Evolutionary conservation across 1,140 invertebrate genomes (phyloP), one percentile per base, ranked within the genome.

Genomic region (Adoxophyes honmai): DNA sequence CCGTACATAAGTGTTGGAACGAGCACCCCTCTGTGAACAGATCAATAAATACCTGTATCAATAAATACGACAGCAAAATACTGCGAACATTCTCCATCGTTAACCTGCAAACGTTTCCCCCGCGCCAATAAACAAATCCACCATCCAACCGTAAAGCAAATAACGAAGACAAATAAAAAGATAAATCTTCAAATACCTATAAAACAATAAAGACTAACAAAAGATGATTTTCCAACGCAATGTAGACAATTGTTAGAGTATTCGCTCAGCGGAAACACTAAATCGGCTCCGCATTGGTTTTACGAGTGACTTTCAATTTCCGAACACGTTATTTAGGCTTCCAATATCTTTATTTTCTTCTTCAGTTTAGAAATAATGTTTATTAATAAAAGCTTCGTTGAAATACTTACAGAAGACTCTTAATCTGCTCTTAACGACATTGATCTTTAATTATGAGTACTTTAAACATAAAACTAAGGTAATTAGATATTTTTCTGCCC

Each of bases 191-290:
- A n/a, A n/a, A n/a, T n/a, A n/a, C n/a, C n/a, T n/a, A 44, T 44
- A 21, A 28, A 48, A 28, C 42, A 11, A 48, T 48, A 21, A 48
- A 28, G 21, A 28, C 42, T 33, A 48, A 21, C 16, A 48, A 48
- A 48, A 18, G 42, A 48, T 48, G 13, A 48, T 48, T 21, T 48
- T 48, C 42, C 42, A 11, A 16, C 11, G 42, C 42, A 16, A n/a
- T 48, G n/a, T 18, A 28, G n/a, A 33, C 9, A 16, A 1, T 18
- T 16, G 18, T 28, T 21, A 21, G 11, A 11, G 21, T 10, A 28
- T 4, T 48, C 10, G 15, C n/a, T n/a, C 21, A n/a, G 10, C 16
- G 42, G 42, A 48, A 48, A 18, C 16, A 28, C 9, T 48, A 48
- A 48, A 48, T 21, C 21, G n/a, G 10, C 9, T 1, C 6, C 21